A percentile compares a stretch with the other conserved stretches of the same genome.
Evolutionary conservation across 2,113 vertebrate species (phyloP).

Genomic region (Rutilus rutilus): DNA sequence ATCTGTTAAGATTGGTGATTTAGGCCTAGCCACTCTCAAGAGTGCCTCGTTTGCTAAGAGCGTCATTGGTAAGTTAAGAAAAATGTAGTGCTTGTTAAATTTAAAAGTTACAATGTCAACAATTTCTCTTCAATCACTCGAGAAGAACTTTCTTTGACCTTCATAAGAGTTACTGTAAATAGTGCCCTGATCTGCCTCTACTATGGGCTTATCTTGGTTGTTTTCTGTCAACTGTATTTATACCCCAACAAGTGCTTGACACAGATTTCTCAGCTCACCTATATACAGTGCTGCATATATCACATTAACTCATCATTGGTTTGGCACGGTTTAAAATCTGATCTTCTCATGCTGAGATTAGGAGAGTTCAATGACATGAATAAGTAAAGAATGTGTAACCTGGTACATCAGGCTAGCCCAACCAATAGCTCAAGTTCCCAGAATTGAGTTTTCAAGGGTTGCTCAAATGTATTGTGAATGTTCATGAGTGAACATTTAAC

Average conservation of each 20-base stretch:
- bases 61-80: conserved; percentile 55
- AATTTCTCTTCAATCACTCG: background rate
- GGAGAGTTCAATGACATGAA: background rate
- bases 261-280: conserved; percentile 33
- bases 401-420: background rate
- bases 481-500: background rate
- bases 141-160: conserved; percentile 40
- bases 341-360: conserved; percentile 5
- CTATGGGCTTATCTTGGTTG: conserved; percentile 13
- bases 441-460: background rate
- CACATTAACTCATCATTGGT: background rate
- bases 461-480: background rate
- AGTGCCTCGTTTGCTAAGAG: conserved; percentile 63
- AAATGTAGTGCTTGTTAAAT: background rate
- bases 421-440: background rate
- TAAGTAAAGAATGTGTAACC: conserved; percentile 5
- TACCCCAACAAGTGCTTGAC: conserved; percentile 16
- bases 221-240: conserved; percentile 46
- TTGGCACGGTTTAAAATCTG: background rate
- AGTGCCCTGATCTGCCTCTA: conserved; percentile 4
- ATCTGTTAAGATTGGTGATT: conserved; percentile 62
- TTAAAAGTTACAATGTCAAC: background rate
- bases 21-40: conserved; percentile 62
- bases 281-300: background rate
- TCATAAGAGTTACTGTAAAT: conserved; percentile 50